Percentiles rank a stretch among this genome's conserved stretches.
Evolutionary conservation across 1,140 invertebrate species (phyloP).

Genomic region (Lineus longissimus): DNA sequence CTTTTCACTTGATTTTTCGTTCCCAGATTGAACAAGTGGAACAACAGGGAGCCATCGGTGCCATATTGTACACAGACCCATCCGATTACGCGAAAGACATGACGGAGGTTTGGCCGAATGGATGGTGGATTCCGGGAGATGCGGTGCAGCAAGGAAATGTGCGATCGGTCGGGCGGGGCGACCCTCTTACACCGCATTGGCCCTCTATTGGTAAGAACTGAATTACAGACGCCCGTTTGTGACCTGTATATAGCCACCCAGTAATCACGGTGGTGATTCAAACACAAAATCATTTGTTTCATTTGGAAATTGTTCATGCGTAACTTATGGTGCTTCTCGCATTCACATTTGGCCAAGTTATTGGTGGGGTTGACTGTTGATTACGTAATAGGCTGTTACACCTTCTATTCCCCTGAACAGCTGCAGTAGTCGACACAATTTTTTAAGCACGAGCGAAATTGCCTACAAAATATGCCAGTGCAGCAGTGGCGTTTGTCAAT

Average conservation of each 20-base stretch:
- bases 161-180: conserved; percentile 50
- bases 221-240: neutral
- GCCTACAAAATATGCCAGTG: too few relatives aligned
- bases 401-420: too few relatives aligned
- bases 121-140: conserved; percentile 56
- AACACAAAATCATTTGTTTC: too few relatives aligned
- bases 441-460: too few relatives aligned
- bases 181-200: conserved; percentile 57
- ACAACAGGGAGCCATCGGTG: conserved; percentile 46
- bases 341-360: too few relatives aligned
- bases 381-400: too few relatives aligned
- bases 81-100: conserved; percentile 49
- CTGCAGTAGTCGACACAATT: too few relatives aligned
- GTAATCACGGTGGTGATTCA: neutral
- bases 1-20: conserved; percentile 1
- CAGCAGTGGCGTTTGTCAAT: too few relatives aligned
- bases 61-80: conserved; percentile 59
- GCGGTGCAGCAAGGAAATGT: conserved; percentile 53
- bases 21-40: conserved; percentile 49
- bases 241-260: neutral
- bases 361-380: too few relatives aligned
- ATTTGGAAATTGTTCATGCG: too few relatives aligned
- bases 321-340: too few relatives aligned
- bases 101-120: conserved; percentile 51
- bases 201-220: conserved; percentile 51